A percentile compares a stretch with the other conserved stretches of the same genome.
These are phyloP conservation scores for Nymphalis urticae DNA, from an alignment of 2,888 invertebrate genomes.

Conservation along the genomic window DNA sequence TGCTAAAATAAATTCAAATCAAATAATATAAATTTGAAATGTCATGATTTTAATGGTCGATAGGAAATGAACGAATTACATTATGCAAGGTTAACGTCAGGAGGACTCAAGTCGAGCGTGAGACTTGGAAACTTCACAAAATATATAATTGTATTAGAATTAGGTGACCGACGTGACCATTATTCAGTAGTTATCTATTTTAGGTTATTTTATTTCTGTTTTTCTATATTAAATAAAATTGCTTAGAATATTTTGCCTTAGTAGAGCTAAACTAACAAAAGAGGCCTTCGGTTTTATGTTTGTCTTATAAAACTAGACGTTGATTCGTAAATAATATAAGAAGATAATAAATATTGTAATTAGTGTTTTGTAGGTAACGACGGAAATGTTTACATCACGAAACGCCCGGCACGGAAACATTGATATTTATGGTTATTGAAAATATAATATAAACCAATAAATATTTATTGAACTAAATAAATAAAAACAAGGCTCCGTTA, in stretches of 20 bases:
- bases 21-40: background rate
- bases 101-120: slow-evolving; percentile 10
- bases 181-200: background rate
- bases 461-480: too few species aligned
- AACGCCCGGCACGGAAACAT: too few species aligned
- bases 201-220: background rate
- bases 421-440: too few species aligned
- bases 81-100: background rate
- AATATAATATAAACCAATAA: too few species aligned
- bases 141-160: background rate
- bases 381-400: too few species aligned
- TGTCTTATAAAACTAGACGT: too few species aligned
- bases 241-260: background rate
- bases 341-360: too few species aligned
- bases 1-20: background rate
- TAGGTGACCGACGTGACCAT: slow-evolving; percentile 12
- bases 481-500: too few species aligned
- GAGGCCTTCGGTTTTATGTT: too few species aligned
- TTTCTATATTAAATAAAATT: background rate
- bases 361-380: too few species aligned
- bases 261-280: background rate
- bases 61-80: background rate
- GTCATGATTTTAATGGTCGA: background rate
- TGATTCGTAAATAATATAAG: too few species aligned
- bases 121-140: background rate